phyloP scores from a whole-genome alignment of 2,888 invertebrate genomes.

The Dexiosoma caninum region DNA sequence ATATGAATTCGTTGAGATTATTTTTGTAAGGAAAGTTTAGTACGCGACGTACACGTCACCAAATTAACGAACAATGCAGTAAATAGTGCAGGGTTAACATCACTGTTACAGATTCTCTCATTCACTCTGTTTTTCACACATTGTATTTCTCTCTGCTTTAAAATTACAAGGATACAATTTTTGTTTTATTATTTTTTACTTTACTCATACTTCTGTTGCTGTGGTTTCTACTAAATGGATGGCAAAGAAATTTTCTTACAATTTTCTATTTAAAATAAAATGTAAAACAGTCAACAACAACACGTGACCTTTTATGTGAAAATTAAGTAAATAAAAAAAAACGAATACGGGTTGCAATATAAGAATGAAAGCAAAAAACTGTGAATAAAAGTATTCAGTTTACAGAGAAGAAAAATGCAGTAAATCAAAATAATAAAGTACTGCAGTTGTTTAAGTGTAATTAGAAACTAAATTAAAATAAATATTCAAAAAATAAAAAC shows the following conservation, averaged over 20 bases:
- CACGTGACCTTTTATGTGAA: slow-evolving; percentile 50
- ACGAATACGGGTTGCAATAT: background rate
- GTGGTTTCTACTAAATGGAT: background rate
- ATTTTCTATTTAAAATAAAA: slow-evolving; percentile 13
- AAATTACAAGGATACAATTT: slow-evolving; percentile 38
- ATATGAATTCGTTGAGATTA: too few species aligned
- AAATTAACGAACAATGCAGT: too few species aligned
- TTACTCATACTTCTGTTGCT: slow-evolving; percentile 6
- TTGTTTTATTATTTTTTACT: background rate
- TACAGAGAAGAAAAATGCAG: slow-evolving; percentile 2
- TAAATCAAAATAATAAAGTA: background rate
- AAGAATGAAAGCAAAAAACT: background rate
- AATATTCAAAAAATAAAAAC: slow-evolving; percentile 15
- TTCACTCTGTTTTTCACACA: background rate
- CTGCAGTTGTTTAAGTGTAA: slow-evolving; percentile 38
- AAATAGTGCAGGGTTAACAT: too few species aligned
- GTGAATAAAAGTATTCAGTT: slow-evolving; percentile 24
- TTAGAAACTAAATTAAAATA: slow-evolving; percentile 52
- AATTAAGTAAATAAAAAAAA: slow-evolving; percentile 5
- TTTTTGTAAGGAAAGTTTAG: too few species aligned
- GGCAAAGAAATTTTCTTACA: slow-evolving; percentile 33
- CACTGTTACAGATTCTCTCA: background rate
- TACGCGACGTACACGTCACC: too few species aligned
- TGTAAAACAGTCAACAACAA: slow-evolving; percentile 38
- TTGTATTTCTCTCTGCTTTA: background rate